Evolutionary conservation across 1,140 invertebrate species (phyloP).

Genomic region (Danaus plexippus): DNA sequence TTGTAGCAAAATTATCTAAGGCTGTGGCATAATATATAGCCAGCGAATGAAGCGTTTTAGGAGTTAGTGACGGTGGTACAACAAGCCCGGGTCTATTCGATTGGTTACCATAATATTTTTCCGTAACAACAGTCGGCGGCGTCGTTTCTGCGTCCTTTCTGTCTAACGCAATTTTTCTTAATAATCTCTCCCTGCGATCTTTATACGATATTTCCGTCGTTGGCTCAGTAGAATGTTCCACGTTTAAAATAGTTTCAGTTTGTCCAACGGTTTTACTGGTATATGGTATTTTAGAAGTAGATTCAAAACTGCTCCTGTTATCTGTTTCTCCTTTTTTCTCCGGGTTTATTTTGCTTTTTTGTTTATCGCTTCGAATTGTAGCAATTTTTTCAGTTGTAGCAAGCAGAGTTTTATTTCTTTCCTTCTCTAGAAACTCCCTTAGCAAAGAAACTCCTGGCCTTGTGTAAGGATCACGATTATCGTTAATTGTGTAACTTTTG

Average conservation of each 20-base stretch:
- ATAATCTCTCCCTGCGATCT: constrained; percentile 52
- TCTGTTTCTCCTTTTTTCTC: constrained; percentile 35
- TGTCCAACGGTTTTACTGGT: constrained; percentile 33
- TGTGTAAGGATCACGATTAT: constrained; percentile 59
- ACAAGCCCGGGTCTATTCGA: constrained; percentile 73
- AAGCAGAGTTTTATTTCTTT: constrained; percentile 49
- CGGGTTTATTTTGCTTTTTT: constrained; percentile 18
- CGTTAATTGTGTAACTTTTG: constrained; percentile 43
- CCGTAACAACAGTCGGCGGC: constrained; percentile 29
- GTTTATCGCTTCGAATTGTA: constrained; percentile 35
- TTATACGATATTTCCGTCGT: constrained; percentile 52
- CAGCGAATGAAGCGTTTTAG: constrained; percentile 82
- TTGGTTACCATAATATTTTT: constrained; percentile 55
- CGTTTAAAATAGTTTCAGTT: constrained; percentile 30
- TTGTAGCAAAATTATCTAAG: constrained; percentile 74
- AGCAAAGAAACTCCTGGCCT: constrained; percentile 57
- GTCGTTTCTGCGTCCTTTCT: constrained; percentile 31
- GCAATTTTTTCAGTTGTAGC: constrained; percentile 38
- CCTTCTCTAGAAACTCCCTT: constrained; percentile 54
- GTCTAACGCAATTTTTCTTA: constrained; percentile 53
- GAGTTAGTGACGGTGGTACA: constrained; percentile 79
- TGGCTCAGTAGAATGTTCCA: constrained; percentile 24
- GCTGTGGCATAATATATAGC: constrained; percentile 84
- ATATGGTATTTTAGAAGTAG: constrained; percentile 53
- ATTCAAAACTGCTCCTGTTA: constrained; percentile 49